phyloP scores from a whole-genome alignment of 2,113 vertebrate species.

The Hyperopisus bebe region DNA sequence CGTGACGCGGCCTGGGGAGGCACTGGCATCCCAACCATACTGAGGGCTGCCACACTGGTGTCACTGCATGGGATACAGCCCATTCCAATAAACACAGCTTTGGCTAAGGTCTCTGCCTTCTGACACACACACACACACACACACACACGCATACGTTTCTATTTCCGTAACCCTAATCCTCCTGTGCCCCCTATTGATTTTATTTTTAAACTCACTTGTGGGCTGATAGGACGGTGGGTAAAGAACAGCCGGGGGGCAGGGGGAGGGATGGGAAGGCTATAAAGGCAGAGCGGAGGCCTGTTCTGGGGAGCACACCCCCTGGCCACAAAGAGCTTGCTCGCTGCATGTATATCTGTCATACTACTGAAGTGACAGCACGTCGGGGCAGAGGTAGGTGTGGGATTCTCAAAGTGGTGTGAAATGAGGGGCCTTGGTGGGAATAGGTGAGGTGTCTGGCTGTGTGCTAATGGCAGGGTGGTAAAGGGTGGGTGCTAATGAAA shows the following conservation, averaged over 20 bases:
- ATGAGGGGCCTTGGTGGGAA: not conserved
- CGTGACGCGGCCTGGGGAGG: too few species aligned
- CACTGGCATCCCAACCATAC: not conserved
- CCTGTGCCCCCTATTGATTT: conserved; percentile 19
- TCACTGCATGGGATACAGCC: not conserved
- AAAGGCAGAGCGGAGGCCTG: conserved; percentile 40
- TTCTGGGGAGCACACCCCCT: conserved; percentile 18
- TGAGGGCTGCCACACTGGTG: not conserved
- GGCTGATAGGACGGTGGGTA: conserved; percentile 46
- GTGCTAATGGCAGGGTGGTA: not conserved
- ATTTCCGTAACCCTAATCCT: conserved; percentile 20
- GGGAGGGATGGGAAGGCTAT: conserved; percentile 43
- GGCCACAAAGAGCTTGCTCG: not conserved
- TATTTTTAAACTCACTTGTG: conserved; percentile 52
- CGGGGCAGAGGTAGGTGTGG: not conserved
- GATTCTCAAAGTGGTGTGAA: not conserved
- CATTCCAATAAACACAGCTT: not conserved
- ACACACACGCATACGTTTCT: conserved; percentile 10
- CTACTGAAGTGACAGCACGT: not conserved
- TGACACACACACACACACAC: not conserved
- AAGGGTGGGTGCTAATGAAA: not conserved
- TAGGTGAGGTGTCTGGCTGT: not conserved
- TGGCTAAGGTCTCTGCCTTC: not conserved
- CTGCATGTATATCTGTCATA: too few species aligned
- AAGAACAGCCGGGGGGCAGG: conserved; percentile 42